Conservation (phyloP, 2,888 invertebrate species). For the Brenthis ino region DNA sequence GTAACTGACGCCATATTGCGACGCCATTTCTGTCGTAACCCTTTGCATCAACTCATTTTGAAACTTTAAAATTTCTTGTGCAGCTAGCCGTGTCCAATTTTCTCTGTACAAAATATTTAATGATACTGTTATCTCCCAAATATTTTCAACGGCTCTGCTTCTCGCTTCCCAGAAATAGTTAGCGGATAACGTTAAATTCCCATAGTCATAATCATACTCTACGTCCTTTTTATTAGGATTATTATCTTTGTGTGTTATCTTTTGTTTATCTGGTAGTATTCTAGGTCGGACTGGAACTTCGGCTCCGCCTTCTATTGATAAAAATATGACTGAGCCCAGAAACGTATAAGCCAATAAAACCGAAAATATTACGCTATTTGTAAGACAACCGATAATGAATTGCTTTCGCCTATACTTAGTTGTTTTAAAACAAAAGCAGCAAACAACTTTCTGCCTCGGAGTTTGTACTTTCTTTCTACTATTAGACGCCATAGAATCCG, state of each 20-base stretch:
- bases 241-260: slow-evolving; percentile 76
- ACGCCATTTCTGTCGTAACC: slow-evolving; percentile 89
- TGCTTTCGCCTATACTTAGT: slow-evolving; percentile 81
- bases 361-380: slow-evolving; percentile 91
- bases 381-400: slow-evolving; percentile 88
- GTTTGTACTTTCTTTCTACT: slow-evolving; percentile 76
- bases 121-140: slow-evolving; percentile 95
- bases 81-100: slow-evolving; percentile 93
- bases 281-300: slow-evolving; percentile 79
- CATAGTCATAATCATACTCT: slow-evolving; percentile 70
- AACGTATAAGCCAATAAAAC: slow-evolving; percentile 91
- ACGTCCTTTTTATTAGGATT: slow-evolving; percentile 60
- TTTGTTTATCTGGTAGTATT: slow-evolving; percentile 76
- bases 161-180: slow-evolving; percentile 79
- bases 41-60: slow-evolving; percentile 91
- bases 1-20: slow-evolving; percentile 81
- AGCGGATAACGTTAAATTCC: slow-evolving; percentile 69
- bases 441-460: slow-evolving; percentile 77
- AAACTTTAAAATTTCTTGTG: slow-evolving; percentile 89
- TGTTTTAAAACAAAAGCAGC: slow-evolving; percentile 81
- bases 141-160: slow-evolving; percentile 89
- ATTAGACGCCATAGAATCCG: slow-evolving; percentile 76
- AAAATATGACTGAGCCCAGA: slow-evolving; percentile 90
- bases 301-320: slow-evolving; percentile 90
- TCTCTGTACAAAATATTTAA: slow-evolving; percentile 93